Evolutionary conservation across 2,113 vertebrate species (phyloP).

Genomic region (Trichechus manatus): DNA sequence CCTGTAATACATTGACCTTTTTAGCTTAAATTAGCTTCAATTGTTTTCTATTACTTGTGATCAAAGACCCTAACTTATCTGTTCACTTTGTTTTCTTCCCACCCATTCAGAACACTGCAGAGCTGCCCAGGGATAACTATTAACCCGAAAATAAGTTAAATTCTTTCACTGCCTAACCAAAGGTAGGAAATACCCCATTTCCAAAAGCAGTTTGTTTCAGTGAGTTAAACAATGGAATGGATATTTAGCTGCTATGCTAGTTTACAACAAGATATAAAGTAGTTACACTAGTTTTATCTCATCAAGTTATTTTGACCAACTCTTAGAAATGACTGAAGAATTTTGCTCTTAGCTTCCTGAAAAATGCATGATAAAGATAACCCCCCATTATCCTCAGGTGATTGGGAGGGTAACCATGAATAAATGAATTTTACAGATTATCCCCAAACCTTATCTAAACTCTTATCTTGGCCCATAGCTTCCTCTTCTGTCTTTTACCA

Average conservation of each 20-base stretch:
- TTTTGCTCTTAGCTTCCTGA: constrained; percentile 43
- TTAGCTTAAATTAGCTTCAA: no score
- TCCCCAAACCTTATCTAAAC: constrained; percentile 46
- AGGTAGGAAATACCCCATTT: not conserved
- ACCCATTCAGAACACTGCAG: constrained; percentile 23
- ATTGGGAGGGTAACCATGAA: not conserved
- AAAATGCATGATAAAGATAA: constrained; percentile 18
- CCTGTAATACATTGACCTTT: not conserved
- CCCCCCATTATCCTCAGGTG: not conserved
- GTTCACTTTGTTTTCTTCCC: constrained; percentile 50
- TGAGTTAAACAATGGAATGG: not conserved
- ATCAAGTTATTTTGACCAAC: constrained; percentile 1
- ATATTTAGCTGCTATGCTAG: not conserved
- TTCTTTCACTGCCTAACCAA: not conserved
- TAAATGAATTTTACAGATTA: constrained; percentile 62
- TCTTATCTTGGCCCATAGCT: constrained; percentile 70
- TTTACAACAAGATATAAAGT: not conserved
- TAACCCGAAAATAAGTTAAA: constrained; percentile 27
- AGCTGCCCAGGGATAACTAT: not conserved
- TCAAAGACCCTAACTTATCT: constrained; percentile 22
- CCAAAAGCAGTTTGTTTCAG: not conserved
- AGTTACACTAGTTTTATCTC: not conserved
- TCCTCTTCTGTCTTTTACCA: constrained; percentile 68
- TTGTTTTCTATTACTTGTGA: not conserved
- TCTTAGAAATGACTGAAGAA: constrained; percentile 51